Evolutionary conservation across 2,888 invertebrate species (phyloP).

Genomic region (Galerucella calmariensis): DNA sequence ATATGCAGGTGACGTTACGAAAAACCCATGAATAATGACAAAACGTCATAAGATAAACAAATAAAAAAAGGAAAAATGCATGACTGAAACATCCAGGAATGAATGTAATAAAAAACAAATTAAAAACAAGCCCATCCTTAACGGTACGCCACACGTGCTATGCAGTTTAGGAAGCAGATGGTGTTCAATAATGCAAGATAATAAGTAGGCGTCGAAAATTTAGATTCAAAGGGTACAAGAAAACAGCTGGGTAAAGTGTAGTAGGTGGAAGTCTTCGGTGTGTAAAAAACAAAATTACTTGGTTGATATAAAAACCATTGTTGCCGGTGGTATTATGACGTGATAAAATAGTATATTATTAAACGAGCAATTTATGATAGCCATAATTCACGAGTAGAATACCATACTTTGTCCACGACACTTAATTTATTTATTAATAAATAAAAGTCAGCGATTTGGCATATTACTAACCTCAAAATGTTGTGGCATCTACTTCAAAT

Average conservation of each 20-base stretch:
- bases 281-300: too few species aligned
- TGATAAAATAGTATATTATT: too few species aligned
- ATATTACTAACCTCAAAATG: too few species aligned
- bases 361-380: too few species aligned
- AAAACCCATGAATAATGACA: neutral
- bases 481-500: too few species aligned
- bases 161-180: slow-evolving; percentile 16
- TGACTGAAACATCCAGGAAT: slow-evolving; percentile 1
- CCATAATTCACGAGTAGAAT: too few species aligned
- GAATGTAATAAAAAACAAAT: neutral
- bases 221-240: neutral
- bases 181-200: neutral
- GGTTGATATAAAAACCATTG: too few species aligned
- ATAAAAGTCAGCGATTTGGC: too few species aligned
- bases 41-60: neutral
- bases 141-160: slow-evolving; percentile 4
- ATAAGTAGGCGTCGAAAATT: slow-evolving; percentile 8
- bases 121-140: neutral
- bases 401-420: too few species aligned
- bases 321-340: too few species aligned
- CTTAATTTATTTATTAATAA: too few species aligned
- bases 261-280: too few species aligned
- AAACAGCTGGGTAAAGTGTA: neutral
- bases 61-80: neutral
- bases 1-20: neutral